phyloP scores from a whole-genome alignment of 2,113 vertebrate species.

The Sterrhoptilus dennistouni region DNA sequence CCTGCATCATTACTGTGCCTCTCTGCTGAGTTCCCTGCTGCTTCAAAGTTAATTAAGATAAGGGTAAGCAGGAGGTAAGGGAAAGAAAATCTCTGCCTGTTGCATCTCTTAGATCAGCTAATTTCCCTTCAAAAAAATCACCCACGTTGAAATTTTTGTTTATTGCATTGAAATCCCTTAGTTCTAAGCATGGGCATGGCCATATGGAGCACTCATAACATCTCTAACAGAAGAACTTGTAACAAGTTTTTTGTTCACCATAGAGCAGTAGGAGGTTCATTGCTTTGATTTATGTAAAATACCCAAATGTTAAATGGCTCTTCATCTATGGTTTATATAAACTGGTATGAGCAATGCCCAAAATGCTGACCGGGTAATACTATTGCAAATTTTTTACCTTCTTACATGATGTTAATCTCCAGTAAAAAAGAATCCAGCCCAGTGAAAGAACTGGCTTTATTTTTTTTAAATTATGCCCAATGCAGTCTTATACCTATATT shows the following conservation, averaged over 20 bases:
- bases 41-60: conserved; percentile 70
- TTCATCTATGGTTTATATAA: neutral
- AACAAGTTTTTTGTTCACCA: neutral
- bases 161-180: neutral
- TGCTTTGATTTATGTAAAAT: neutral
- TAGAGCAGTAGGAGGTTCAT: neutral
- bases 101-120: conserved; percentile 54
- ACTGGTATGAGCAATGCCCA: neutral
- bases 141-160: conserved; percentile 9
- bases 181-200: neutral
- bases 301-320: neutral
- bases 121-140: conserved; percentile 49
- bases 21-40: conserved; percentile 57
- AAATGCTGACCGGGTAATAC: neutral
- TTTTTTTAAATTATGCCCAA: neutral
- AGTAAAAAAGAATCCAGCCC: neutral
- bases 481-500: neutral
- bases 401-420: neutral
- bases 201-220: neutral
- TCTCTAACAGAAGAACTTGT: neutral
- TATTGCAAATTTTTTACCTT: neutral
- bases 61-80: conserved; percentile 38
- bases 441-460: neutral
- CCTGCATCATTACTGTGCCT: conserved; percentile 68
- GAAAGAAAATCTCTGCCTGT: conserved; percentile 37